Conservation (phyloP, 2,888 invertebrate genomes). For the Eupithecia exiguata region DNA sequence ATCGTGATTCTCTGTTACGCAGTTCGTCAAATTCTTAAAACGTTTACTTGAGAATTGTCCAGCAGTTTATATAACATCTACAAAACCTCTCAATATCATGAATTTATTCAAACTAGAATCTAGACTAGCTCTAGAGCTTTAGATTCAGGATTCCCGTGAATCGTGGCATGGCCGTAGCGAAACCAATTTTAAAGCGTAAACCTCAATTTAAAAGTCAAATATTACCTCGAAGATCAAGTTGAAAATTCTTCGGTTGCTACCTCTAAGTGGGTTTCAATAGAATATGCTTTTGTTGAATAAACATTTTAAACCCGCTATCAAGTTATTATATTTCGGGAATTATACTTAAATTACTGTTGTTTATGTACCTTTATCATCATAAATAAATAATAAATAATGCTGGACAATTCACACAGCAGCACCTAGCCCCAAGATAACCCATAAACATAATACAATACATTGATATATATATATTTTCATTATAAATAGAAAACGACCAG, state of each 20-base stretch:
- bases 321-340: not conserved
- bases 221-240: conserved; percentile 39
- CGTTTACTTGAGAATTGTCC: no score
- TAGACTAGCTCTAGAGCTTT: conserved; percentile 29
- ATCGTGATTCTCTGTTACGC: no score
- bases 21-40: no score
- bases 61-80: not conserved
- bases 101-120: conserved; percentile 45
- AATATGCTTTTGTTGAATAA: conserved; percentile 10
- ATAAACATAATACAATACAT: no score
- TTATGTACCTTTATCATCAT: not conserved
- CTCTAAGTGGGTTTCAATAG: conserved; percentile 9
- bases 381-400: no score
- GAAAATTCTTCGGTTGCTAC: conserved; percentile 22
- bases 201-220: conserved; percentile 64
- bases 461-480: no score
- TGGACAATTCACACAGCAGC: no score
- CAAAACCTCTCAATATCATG: conserved; percentile 37
- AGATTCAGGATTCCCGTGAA: conserved; percentile 29
- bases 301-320: not conserved
- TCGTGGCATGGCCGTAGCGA: conserved; percentile 33
- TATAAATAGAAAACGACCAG: no score
- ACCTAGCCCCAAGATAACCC: no score
- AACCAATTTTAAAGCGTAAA: conserved; percentile 52
- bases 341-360: not conserved